These are phyloP conservation scores for Athalia circularis DNA, from an alignment of 2,888 invertebrate genomes.

Conservation along the genomic window DNA sequence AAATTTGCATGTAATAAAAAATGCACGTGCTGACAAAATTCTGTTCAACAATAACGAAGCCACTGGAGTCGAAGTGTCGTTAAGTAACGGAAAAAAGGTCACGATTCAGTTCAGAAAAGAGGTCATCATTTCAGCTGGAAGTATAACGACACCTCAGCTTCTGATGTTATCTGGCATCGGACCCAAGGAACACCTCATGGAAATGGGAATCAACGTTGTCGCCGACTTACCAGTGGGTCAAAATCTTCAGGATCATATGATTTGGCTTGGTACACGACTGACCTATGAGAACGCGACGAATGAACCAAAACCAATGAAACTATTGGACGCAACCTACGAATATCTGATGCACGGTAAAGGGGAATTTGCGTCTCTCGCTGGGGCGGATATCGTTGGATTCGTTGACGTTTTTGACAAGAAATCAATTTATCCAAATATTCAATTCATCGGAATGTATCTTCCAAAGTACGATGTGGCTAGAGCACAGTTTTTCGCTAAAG, in stretches of 20 bases:
- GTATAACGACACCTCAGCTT: slow-evolving; percentile 81
- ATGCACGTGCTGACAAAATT: slow-evolving; percentile 77
- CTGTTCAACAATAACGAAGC: slow-evolving; percentile 75
- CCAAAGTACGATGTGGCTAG: slow-evolving; percentile 63
- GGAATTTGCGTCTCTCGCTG: slow-evolving; percentile 72
- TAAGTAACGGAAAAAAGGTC: slow-evolving; percentile 65
- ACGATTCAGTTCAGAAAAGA: slow-evolving; percentile 76
- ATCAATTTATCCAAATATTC: slow-evolving; percentile 78
- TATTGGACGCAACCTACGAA: slow-evolving; percentile 62
- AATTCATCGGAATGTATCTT: slow-evolving; percentile 75
- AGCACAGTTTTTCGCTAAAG: slow-evolving; percentile 28
- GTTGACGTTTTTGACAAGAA: slow-evolving; percentile 74
- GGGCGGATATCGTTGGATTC: slow-evolving; percentile 76
- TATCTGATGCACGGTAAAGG: slow-evolving; percentile 74
- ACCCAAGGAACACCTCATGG: slow-evolving; percentile 75
- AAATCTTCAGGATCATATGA: slow-evolving; percentile 77
- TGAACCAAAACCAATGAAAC: slow-evolving; percentile 23
- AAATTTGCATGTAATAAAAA: slow-evolving; percentile 79
- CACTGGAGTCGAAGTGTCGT: slow-evolving; percentile 71
- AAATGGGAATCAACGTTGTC: slow-evolving; percentile 73
- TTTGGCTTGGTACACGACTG: slow-evolving; percentile 60
- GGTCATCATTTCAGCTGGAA: slow-evolving; percentile 81
- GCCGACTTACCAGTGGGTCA: slow-evolving; percentile 76
- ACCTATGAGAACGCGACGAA: slow-evolving; percentile 53
- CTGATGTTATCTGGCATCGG: slow-evolving; percentile 83